A percentile compares a stretch with the other conserved stretches of the same genome.
Conservation (phyloP, 2,888 invertebrate species). For the Tenthredo notha region DNA sequence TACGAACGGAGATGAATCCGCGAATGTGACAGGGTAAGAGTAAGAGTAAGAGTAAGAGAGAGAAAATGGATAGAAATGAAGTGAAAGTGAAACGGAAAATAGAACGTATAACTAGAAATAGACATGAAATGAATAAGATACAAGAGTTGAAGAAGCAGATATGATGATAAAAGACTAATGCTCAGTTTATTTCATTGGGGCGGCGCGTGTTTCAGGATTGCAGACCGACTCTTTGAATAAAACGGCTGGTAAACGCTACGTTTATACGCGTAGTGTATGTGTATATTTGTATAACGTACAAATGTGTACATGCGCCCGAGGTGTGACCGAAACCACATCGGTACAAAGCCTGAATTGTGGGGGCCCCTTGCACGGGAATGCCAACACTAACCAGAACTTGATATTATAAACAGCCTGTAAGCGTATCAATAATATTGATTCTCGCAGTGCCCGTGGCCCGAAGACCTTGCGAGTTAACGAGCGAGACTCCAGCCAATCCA, state of each 20-base stretch:
- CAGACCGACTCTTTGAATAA: neutral
- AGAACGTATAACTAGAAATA: neutral
- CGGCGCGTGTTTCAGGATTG: neutral
- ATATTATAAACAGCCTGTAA: neutral
- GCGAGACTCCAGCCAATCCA: neutral
- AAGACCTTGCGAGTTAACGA: neutral
- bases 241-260: slow-evolving; percentile 57
- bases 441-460: neutral
- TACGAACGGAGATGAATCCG: neutral
- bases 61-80: too few species aligned
- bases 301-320: slow-evolving; percentile 40
- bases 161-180: neutral
- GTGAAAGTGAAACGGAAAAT: too few species aligned
- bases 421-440: slow-evolving; percentile 46
- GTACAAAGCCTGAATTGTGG: slow-evolving; percentile 29
- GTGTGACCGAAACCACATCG: slow-evolving; percentile 38
- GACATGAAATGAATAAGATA: neutral
- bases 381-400: slow-evolving; percentile 17
- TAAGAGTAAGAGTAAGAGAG: too few species aligned
- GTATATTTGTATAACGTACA: neutral
- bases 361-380: slow-evolving; percentile 38
- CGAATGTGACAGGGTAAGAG: neutral
- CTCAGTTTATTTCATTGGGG: neutral
- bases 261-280: slow-evolving; percentile 42
- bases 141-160: neutral